Evolutionary conservation across 2,797 vertebrate species (phyloP).

Genomic region (Rhyacichthys aspro): DNA sequence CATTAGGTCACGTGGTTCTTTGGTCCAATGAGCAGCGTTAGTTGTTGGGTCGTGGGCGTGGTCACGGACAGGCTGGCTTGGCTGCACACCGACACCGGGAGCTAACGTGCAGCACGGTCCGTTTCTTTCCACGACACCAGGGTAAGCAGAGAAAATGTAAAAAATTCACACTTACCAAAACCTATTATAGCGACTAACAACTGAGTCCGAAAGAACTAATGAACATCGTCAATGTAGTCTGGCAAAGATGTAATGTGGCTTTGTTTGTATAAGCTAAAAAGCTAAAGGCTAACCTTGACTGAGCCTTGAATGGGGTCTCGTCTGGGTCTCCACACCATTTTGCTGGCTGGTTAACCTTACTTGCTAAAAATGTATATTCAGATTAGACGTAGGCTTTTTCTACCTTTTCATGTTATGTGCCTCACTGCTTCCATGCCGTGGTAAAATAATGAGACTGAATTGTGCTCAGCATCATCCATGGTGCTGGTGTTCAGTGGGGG

Average conservation of each 20-base stretch:
- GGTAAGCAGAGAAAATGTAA: conserved; percentile 22
- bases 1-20: not conserved
- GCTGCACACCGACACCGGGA: conserved; percentile 25
- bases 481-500: conserved; percentile 15
- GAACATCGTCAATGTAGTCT: rapidly evolving
- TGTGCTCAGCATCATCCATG: not conserved
- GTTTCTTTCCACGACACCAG: conserved; percentile 6
- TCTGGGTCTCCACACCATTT: conserved; percentile 60
- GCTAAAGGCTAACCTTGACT: conserved; percentile 45
- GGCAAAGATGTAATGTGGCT: not conserved
- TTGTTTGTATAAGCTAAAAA: conserved; percentile 55
- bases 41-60: conserved; percentile 42
- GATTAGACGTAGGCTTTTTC: rapidly evolving
- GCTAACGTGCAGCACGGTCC: conserved; percentile 25
- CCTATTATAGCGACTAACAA: rapidly evolving
- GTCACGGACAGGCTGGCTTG: not conserved
- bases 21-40: conserved; percentile 36
- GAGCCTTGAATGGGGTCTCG: conserved; percentile 46
- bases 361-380: not conserved
- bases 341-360: conserved; percentile 23
- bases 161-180: rapidly evolving
- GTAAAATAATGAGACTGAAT: not conserved
- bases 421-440: not conserved
- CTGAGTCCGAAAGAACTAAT: rapidly evolving
- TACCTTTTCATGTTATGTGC: rapidly evolving